Percentiles rank a stretch among this genome's conserved stretches.
Evolutionary conservation across 2,888 invertebrate genomes (phyloP).

Genomic region (Hymenopus coronatus): DNA sequence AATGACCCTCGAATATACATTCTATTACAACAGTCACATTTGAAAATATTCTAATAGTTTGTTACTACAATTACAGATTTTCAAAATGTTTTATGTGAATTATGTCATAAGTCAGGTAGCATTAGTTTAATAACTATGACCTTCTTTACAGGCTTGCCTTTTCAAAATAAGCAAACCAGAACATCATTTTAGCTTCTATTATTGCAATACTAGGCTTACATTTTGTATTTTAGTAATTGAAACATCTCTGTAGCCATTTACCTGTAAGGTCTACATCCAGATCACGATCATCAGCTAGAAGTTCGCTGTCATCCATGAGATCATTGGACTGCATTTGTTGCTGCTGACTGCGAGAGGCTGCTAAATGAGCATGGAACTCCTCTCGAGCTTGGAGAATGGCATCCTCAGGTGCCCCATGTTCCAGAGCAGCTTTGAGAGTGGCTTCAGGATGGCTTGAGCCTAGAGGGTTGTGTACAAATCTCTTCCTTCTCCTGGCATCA

Average conservation of each 20-base stretch:
- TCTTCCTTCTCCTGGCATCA: slow-evolving; percentile 90
- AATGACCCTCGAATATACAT: too few relatives aligned
- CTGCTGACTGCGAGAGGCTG: slow-evolving; percentile 69
- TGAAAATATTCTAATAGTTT: too few relatives aligned
- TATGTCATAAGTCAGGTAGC: too few relatives aligned
- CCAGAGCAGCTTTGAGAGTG: slow-evolving; percentile 75
- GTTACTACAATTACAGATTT: too few relatives aligned
- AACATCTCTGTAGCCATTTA: slow-evolving; percentile 41
- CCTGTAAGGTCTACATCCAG: slow-evolving; percentile 82
- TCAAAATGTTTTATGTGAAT: too few relatives aligned
- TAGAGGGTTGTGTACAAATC: slow-evolving; percentile 92
- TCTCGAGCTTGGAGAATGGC: slow-evolving; percentile 92
- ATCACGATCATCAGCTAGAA: slow-evolving; percentile 85
- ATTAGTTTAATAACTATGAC: too few relatives aligned
- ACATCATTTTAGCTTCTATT: too few relatives aligned
- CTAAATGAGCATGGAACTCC: slow-evolving; percentile 90
- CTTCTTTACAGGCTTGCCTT: too few relatives aligned
- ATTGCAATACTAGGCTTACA: too few relatives aligned
- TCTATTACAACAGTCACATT: too few relatives aligned
- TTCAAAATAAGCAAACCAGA: too few relatives aligned
- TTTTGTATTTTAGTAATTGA: too few relatives aligned
- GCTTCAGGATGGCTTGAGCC: slow-evolving; percentile 93
- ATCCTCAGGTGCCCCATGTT: slow-evolving; percentile 84
- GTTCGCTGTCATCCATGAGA: slow-evolving; percentile 90
- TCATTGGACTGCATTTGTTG: slow-evolving; percentile 76